Conservation (phyloP, 2,797 vertebrate genomes). For the Salmo trutta region DNA sequence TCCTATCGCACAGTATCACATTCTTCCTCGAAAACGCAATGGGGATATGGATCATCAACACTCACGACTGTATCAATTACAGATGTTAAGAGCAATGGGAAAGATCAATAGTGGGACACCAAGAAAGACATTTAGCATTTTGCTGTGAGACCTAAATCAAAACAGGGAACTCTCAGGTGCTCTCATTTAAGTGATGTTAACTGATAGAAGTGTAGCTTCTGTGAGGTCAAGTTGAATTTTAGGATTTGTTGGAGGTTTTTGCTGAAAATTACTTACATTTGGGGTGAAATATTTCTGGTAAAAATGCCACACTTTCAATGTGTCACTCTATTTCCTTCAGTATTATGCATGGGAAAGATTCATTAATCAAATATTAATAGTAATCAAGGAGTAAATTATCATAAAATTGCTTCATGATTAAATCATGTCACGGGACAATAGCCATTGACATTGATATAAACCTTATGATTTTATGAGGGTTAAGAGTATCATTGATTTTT, state of each 20-base stretch:
- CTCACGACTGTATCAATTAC: background rate
- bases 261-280: background rate
- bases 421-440: background rate
- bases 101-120: conserved; percentile 5
- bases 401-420: background rate
- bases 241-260: background rate
- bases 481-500: background rate
- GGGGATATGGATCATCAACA: background rate
- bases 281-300: background rate
- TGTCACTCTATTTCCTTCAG: background rate
- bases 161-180: background rate
- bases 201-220: background rate
- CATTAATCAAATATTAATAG: too few species aligned
- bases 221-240: background rate
- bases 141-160: conserved; percentile 19
- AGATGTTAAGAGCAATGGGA: background rate
- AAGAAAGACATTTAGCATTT: conserved; percentile 7
- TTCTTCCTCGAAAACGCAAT: background rate
- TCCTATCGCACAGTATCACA: background rate
- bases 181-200: background rate
- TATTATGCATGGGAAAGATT: too few species aligned
- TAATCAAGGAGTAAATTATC: background rate
- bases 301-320: background rate
- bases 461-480: background rate
- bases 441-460: background rate